A percentile compares a stretch with the other conserved stretches of the same genome.
Conservation (phyloP, 2,888 invertebrate species). For the Perizoma affinitatum region DNA sequence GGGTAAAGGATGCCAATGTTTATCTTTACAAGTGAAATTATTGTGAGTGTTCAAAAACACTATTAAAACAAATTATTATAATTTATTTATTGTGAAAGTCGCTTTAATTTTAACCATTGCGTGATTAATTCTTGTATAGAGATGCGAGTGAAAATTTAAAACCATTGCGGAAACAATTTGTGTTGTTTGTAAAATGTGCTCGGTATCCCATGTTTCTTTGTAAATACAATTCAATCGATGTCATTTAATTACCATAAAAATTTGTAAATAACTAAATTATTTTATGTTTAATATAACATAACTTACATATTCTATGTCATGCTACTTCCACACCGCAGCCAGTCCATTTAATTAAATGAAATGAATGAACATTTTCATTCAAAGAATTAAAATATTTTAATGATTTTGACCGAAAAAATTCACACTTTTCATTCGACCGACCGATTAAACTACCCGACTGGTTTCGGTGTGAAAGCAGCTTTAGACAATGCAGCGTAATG, state of each 20-base stretch:
- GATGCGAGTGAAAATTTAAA: constrained; percentile 16
- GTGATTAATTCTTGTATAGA: constrained; percentile 21
- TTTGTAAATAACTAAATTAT: constrained; percentile 34
- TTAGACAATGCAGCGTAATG: constrained; percentile 52
- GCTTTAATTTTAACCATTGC: constrained; percentile 25
- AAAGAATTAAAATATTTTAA: too few relatives aligned
- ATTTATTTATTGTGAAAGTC: constrained; percentile 27
- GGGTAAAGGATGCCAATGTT: constrained; percentile 28
- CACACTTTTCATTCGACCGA: too few relatives aligned
- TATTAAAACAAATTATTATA: constrained; percentile 25
- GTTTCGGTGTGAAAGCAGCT: constrained; percentile 1
- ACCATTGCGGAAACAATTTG: constrained; percentile 7
- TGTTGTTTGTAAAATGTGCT: constrained; percentile 34
- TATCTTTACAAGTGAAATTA: constrained; percentile 25
- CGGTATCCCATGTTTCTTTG: constrained; percentile 44
- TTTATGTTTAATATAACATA: constrained; percentile 14
- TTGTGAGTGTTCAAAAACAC: constrained; percentile 19
- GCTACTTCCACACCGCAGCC: too few relatives aligned
- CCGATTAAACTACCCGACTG: too few relatives aligned
- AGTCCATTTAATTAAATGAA: too few relatives aligned
- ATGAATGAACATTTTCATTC: too few relatives aligned
- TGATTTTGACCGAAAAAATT: too few relatives aligned
- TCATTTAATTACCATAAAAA: constrained; percentile 36
- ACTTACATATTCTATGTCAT: too few relatives aligned
- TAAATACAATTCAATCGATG: constrained; percentile 48